Evolutionary conservation across 2,113 vertebrate genomes (phyloP).

Genomic region (rat (Rattus norvegicus)): DNA sequence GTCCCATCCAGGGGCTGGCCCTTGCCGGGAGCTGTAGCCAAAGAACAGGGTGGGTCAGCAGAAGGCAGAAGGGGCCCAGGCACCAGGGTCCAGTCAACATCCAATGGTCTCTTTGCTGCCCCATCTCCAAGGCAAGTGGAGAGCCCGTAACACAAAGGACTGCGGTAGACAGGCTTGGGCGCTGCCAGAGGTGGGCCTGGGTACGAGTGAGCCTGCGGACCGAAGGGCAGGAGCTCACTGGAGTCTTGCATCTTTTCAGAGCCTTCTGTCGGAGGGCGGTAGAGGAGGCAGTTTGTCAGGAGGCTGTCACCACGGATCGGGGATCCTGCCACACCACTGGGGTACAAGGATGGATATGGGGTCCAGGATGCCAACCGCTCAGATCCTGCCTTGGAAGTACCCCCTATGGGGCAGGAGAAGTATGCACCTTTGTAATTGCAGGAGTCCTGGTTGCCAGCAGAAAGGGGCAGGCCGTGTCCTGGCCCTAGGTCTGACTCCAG

Average conservation of each 20-base stretch:
- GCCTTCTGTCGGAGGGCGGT: conserved; percentile 80
- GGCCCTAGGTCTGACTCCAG: conserved; percentile 76
- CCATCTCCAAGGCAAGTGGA: conserved; percentile 78
- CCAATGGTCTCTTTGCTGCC: conserved; percentile 78
- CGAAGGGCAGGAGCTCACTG: conserved; percentile 71
- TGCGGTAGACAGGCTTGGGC: conserved; percentile 92
- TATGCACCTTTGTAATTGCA: conserved; percentile 89
- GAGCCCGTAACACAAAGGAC: conserved; percentile 80
- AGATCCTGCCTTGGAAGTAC: conserved; percentile 73
- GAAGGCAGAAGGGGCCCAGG: conserved; percentile 31
- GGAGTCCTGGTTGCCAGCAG: conserved; percentile 79
- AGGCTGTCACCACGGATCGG: conserved; percentile 78
- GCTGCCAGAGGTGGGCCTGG: conserved; percentile 83
- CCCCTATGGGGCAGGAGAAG: conserved; percentile 86
- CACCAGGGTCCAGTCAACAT: conserved; percentile 85
- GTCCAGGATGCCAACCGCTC: conserved; percentile 84
- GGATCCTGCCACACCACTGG: conserved; percentile 80
- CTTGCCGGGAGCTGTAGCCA: conserved; percentile 74
- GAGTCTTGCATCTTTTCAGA: conserved; percentile 78
- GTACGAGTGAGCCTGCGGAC: conserved; percentile 79
- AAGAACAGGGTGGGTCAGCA: conserved; percentile 43
- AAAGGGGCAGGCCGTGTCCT: neutral
- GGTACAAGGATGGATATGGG: conserved; percentile 76
- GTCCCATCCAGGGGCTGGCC: conserved; percentile 75
- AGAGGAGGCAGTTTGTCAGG: conserved; percentile 79